Percentiles rank a stretch among this genome's conserved stretches.
phyloP scores from a whole-genome alignment of 2,797 vertebrate species.

The Brachyalestes nurse region DNA sequence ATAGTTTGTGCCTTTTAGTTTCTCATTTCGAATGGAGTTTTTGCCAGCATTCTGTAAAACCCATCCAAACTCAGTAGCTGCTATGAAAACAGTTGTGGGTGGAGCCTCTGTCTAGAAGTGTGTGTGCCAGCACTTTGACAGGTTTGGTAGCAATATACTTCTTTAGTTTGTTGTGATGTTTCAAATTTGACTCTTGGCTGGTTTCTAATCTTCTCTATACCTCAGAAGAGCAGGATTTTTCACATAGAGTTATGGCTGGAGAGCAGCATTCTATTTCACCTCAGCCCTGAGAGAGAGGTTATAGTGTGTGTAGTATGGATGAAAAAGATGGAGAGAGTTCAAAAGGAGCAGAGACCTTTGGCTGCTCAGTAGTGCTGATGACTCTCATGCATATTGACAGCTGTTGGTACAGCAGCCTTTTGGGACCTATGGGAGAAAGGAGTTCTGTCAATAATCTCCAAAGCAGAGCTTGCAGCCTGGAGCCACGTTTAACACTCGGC shows the following conservation, averaged over 20 bases:
- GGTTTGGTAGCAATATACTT: background rate
- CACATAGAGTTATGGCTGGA: background rate
- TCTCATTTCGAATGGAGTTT: too few species aligned
- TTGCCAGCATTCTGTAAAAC: too few species aligned
- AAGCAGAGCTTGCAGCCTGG: background rate
- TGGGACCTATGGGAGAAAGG: background rate
- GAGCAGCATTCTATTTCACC: background rate
- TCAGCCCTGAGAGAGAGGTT: background rate
- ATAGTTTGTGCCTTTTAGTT: too few species aligned
- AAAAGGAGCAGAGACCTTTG: background rate
- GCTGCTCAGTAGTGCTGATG: background rate
- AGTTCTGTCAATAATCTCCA: conserved; percentile 11
- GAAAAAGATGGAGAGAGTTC: background rate
- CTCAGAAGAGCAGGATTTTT: background rate
- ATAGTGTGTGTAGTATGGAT: background rate
- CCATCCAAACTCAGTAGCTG: too few species aligned
- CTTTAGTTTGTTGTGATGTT: background rate
- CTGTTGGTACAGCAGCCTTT: background rate
- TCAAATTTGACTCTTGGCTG: background rate
- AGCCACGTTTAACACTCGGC: background rate
- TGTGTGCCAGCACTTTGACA: background rate
- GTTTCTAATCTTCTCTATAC: too few species aligned
- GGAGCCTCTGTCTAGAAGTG: too few species aligned
- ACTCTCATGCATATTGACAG: conserved; percentile 13
- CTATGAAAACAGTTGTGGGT: too few species aligned